These are phyloP conservation scores for Drosophila diplacantha DNA, from an alignment of 2,888 invertebrate genomes.

Conservation along the genomic window DNA sequence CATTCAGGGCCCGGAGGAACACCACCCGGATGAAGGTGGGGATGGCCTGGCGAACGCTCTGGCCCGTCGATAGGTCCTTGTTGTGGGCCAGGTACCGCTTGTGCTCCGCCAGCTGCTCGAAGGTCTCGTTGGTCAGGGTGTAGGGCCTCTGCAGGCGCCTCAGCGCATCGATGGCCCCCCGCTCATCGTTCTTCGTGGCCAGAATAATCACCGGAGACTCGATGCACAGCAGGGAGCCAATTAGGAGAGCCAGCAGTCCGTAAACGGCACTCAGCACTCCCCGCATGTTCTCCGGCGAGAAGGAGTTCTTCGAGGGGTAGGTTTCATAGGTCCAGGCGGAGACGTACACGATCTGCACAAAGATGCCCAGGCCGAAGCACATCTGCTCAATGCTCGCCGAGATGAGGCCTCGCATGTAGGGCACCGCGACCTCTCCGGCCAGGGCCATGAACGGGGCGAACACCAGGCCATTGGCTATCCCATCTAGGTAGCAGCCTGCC, in stretches of 20 bases:
- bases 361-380: constrained; percentile 57
- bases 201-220: constrained; percentile 72
- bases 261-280: constrained; percentile 55
- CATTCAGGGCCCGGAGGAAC: constrained; percentile 58
- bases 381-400: constrained; percentile 54
- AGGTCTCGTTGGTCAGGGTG: constrained; percentile 59
- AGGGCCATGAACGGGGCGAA: constrained; percentile 68
- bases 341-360: constrained; percentile 56
- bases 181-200: constrained; percentile 57
- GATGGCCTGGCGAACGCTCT: constrained; percentile 49
- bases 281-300: constrained; percentile 52
- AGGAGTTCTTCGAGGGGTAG: constrained; percentile 3
- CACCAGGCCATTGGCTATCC: constrained; percentile 69
- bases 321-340: constrained; percentile 11
- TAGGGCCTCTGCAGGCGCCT: constrained; percentile 64
- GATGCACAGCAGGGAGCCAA: constrained; percentile 45
- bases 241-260: constrained; percentile 53
- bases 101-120: constrained; percentile 63
- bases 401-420: constrained; percentile 58
- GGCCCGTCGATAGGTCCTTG: constrained; percentile 37
- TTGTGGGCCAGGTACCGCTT: constrained; percentile 69
- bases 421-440: constrained; percentile 65
- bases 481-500: constrained; percentile 68
- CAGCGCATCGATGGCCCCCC: constrained; percentile 61
- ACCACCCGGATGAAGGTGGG: constrained; percentile 58